Evolutionary conservation across 2,113 vertebrate genomes (phyloP).

Genomic region (Phyllopteryx taeniolatus): DNA sequence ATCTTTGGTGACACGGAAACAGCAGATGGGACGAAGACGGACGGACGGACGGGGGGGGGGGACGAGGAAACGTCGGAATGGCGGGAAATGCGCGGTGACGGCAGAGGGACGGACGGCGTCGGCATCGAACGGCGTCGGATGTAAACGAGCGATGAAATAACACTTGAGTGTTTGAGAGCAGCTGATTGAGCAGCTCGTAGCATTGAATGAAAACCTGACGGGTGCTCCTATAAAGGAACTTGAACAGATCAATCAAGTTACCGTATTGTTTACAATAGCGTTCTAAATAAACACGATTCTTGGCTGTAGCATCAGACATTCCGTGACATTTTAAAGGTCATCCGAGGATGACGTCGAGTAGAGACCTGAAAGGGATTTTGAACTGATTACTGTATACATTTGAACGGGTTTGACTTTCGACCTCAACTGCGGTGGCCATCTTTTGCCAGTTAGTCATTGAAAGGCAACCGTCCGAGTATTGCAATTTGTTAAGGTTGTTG

Average conservation of each 20-base stretch:
- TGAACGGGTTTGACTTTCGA: no score
- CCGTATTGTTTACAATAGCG: background rate
- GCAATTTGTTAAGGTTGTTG: no score
- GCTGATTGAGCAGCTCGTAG: slow-evolving; percentile 23
- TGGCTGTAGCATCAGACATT: background rate
- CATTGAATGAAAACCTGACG: slow-evolving; percentile 19
- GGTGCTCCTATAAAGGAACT: background rate
- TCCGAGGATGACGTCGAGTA: background rate
- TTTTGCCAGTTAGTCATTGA: no score
- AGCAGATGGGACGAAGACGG: slow-evolving; percentile 45
- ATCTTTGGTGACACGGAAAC: slow-evolving; percentile 66
- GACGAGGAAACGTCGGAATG: slow-evolving; percentile 19
- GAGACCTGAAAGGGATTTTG: background rate
- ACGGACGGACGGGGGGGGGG: no score
- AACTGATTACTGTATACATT: background rate
- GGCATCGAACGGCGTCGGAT: slow-evolving; percentile 19
- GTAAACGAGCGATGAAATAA: slow-evolving; percentile 39
- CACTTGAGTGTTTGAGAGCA: slow-evolving; percentile 34
- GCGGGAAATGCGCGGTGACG: slow-evolving; percentile 25
- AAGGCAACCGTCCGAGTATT: no score
- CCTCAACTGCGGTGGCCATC: no score
- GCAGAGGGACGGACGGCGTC: slow-evolving; percentile 30
- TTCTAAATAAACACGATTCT: background rate
- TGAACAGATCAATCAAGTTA: slow-evolving; percentile 6
- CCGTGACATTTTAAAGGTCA: background rate